Evolutionary conservation across 2,888 invertebrate genomes (phyloP).

Genomic region (Pantelozetes paolii): DNA sequence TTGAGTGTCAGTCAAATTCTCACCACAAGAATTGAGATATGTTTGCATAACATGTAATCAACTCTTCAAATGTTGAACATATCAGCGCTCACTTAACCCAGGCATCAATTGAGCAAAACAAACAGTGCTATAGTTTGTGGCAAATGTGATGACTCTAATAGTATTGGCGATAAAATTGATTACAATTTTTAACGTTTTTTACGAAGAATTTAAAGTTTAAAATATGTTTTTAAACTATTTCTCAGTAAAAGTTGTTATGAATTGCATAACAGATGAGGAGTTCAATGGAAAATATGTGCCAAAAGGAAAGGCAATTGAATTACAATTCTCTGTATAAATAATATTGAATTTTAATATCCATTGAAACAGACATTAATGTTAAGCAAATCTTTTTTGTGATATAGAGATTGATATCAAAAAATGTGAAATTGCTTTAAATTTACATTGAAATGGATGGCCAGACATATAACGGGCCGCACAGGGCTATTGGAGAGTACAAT

Average conservation of each 20-base stretch:
- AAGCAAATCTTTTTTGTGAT: not conserved
- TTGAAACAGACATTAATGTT: no score
- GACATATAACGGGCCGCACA: not conserved
- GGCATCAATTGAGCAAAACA: not conserved
- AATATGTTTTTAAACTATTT: no score
- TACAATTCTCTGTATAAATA: not conserved
- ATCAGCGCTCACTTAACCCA: no score
- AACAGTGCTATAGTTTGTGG: no score
- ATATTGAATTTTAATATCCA: constrained; percentile 10
- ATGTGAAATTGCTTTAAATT: constrained; percentile 13
- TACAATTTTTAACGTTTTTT: no score
- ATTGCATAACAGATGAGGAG: not conserved
- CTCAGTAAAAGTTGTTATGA: no score
- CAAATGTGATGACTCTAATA: no score
- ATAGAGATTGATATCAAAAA: constrained; percentile 1
- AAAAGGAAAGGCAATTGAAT: not conserved
- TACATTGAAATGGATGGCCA: constrained; percentile 21
- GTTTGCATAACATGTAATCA: constrained; percentile 19
- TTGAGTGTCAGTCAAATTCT: constrained; percentile 5
- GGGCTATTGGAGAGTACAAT: constrained; percentile 3
- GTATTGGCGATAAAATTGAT: no score
- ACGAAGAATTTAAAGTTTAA: no score
- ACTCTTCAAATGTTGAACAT: no score
- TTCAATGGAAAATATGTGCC: not conserved
- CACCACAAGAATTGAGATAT: not conserved